Evolutionary conservation across 2,113 vertebrate genomes (phyloP).

Genomic region (human (Homo sapiens)): DNA sequence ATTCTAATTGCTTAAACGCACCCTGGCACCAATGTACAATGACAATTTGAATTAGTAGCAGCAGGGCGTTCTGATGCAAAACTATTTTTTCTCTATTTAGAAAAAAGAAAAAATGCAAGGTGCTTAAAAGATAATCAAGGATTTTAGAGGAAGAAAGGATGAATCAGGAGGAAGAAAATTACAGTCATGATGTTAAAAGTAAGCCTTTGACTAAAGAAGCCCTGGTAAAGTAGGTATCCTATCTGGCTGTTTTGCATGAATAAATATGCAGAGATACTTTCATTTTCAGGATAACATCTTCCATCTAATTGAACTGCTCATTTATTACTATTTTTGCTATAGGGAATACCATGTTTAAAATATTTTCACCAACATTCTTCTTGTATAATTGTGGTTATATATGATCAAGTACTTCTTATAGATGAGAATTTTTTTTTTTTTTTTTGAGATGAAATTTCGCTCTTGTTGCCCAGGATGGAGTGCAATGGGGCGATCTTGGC

Average conservation of each 20-base stretch:
- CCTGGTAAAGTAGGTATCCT: neutral
- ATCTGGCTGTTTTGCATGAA: neutral
- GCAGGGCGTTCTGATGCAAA: conserved; percentile 43
- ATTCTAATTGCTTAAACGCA: conserved; percentile 58
- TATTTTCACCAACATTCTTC: neutral
- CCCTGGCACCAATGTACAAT: conserved; percentile 25
- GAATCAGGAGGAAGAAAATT: neutral
- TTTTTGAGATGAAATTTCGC: no score
- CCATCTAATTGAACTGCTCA: neutral
- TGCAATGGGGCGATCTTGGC: no score
- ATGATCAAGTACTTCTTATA: neutral
- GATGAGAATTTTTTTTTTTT: no score
- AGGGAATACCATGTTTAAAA: neutral
- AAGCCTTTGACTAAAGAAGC: conserved; percentile 5
- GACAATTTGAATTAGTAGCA: conserved; percentile 54
- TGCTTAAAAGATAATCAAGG: conserved; percentile 24
- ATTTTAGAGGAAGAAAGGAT: neutral
- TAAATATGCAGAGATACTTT: neutral
- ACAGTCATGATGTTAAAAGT: neutral
- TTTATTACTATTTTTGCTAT: neutral
- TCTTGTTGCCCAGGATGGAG: no score
- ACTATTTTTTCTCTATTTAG: neutral
- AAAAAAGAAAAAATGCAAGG: neutral
- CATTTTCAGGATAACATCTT: neutral
- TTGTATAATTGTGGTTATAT: neutral